A percentile compares a stretch with the other conserved stretches of the same genome.
These are phyloP conservation scores for Cygnus buccinator DNA, from an alignment of 2,113 vertebrate genomes.

Conservation along the genomic window DNA sequence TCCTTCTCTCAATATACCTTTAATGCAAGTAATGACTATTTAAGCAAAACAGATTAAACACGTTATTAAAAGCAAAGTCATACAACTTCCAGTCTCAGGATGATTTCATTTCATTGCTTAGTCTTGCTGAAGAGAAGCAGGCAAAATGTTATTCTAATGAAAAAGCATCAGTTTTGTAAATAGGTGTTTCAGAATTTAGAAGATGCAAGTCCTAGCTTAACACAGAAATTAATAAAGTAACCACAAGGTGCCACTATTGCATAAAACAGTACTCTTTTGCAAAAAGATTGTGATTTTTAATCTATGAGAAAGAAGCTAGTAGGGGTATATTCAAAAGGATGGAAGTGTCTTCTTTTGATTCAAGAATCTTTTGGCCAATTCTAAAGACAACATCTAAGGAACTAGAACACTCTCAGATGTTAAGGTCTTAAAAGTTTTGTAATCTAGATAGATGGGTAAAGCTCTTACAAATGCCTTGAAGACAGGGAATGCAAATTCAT, in stretches of 20 bases:
- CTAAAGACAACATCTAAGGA: background rate
- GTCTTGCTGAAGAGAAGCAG: background rate
- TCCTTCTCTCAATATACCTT: background rate
- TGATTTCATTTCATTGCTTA: background rate
- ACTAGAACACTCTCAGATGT: background rate
- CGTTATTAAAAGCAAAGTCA: background rate
- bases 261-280: background rate
- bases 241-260: slow-evolving; percentile 56
- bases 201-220: background rate
- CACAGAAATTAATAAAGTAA: background rate
- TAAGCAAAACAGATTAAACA: background rate
- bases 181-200: background rate
- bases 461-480: background rate
- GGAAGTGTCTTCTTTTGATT: background rate
- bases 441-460: background rate
- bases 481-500: background rate
- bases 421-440: background rate
- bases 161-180: background rate
- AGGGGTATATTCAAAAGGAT: fast-evolving
- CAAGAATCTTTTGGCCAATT: background rate
- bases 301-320: background rate
- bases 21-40: background rate
- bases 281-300: background rate
- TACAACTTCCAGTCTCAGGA: background rate
- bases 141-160: background rate